Conservation (phyloP, 1,140 invertebrate genomes). For the Littorina saxatilis region DNA sequence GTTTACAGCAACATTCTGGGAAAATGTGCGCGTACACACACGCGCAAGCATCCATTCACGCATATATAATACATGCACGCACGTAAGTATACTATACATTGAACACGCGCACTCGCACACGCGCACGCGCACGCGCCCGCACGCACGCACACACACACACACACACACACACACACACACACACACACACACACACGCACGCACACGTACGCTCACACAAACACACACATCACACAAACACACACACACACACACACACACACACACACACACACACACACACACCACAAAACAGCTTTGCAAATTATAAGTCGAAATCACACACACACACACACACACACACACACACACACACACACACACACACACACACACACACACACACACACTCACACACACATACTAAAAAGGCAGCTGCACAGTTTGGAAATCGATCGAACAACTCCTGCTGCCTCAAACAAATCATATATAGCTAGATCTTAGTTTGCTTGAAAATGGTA, state of each 20-base stretch:
- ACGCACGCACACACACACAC: neutral
- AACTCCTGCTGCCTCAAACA: too few relatives aligned
- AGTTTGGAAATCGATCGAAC: too few relatives aligned
- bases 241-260: constrained; percentile 13
- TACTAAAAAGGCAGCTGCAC: neutral
- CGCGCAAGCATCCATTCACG: too few relatives aligned
- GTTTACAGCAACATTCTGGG: too few relatives aligned
- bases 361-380: neutral
- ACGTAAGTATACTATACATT: too few relatives aligned
- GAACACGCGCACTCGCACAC: neutral
- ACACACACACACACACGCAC: constrained; percentile 21
- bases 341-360: constrained; percentile 11
- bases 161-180: constrained; percentile 14
- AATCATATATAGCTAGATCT: too few relatives aligned
- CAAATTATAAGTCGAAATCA: too few relatives aligned
- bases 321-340: constrained; percentile 10
- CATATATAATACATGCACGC: too few relatives aligned
- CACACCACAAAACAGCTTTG: too few relatives aligned
- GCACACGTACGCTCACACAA: constrained; percentile 1
- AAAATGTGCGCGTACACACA: too few relatives aligned
- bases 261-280: constrained; percentile 1
- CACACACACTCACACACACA: constrained; percentile 1
- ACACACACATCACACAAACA: neutral
- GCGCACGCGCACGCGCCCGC: neutral
- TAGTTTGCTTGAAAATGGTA: too few relatives aligned